Conservation (phyloP, 1,140 invertebrate genomes). For the Drosophila sturtevanti region DNA sequence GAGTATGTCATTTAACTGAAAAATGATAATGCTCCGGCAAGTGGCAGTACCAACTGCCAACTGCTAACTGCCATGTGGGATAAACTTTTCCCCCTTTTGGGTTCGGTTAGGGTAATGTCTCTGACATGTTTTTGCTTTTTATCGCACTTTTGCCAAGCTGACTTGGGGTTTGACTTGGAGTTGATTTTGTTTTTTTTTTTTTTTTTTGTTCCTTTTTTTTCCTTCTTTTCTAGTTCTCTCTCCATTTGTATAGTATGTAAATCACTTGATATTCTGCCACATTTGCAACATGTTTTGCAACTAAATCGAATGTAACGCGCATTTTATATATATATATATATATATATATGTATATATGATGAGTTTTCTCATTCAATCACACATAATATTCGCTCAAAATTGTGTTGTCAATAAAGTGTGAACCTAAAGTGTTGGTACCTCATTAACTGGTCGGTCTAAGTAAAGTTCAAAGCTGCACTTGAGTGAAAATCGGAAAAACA, state of each 20-base stretch:
- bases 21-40: slow-evolving; percentile 41
- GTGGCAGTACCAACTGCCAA: slow-evolving; percentile 28
- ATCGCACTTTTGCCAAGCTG: slow-evolving; percentile 46
- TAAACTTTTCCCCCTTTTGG: slow-evolving; percentile 32
- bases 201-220: slow-evolving; percentile 2
- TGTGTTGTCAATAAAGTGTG: too few relatives aligned
- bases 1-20: slow-evolving; percentile 38
- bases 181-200: slow-evolving; percentile 18
- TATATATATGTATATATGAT: not conserved
- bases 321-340: not conserved
- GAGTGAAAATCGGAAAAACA: slow-evolving; percentile 32
- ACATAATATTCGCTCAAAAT: slow-evolving; percentile 11
- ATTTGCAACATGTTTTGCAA: slow-evolving; percentile 21
- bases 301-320: not conserved
- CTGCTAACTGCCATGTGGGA: slow-evolving; percentile 48
- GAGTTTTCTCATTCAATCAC: not conserved
- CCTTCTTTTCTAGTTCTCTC: not conserved
- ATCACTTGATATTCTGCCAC: slow-evolving; percentile 17
- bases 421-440: slow-evolving; percentile 13
- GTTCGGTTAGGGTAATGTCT: not conserved
- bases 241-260: slow-evolving; percentile 3
- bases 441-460: too few relatives aligned
- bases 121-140: slow-evolving; percentile 69
- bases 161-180: slow-evolving; percentile 14
- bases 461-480: slow-evolving; percentile 1